Percentiles rank a stretch among this genome's conserved stretches.
phyloP scores from a whole-genome alignment of 35 echinoderm and acorn worm species.

The Apostichopus californicus region DNA sequence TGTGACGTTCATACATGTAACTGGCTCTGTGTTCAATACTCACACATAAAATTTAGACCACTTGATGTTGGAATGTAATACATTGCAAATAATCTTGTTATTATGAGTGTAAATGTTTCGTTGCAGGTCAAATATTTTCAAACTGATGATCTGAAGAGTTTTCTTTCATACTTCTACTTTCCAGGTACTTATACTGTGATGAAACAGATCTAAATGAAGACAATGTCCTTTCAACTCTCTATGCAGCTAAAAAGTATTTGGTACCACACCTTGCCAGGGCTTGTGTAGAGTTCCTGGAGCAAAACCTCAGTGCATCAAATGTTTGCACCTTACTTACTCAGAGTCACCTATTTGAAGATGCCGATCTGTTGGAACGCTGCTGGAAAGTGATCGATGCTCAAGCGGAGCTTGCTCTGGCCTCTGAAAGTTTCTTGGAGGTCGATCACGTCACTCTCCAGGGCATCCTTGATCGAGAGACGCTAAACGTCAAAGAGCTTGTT shows the following conservation, averaged over 20 bases:
- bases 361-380: slow-evolving; percentile 90
- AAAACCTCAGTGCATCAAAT: slow-evolving; percentile 87
- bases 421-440: slow-evolving; percentile 95
- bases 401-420: slow-evolving; percentile 86
- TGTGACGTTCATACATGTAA: no score
- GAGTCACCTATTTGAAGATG: slow-evolving; percentile 95
- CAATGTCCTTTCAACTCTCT: slow-evolving; percentile 91
- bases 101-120: no score
- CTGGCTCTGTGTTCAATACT: no score
- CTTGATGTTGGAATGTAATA: no score
- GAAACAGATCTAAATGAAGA: slow-evolving; percentile 94
- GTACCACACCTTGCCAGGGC: slow-evolving; percentile 90
- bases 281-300: slow-evolving; percentile 92
- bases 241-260: slow-evolving; percentile 98
- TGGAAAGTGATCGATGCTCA: slow-evolving; percentile 99
- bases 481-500: slow-evolving; percentile 96
- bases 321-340: slow-evolving; percentile 91
- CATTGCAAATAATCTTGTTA: no score
- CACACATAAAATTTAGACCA: no score
- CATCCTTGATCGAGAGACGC: slow-evolving; percentile 87
- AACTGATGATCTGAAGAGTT: no score
- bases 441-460: slow-evolving; percentile 81
- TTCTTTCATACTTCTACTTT: not conserved
- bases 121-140: no score
- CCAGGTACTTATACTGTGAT: slow-evolving; percentile 98